A percentile compares a stretch with the other conserved stretches of the same genome.
These are phyloP conservation scores for Teleogryllus oceanicus DNA, from an alignment of 2,888 invertebrate genomes.

Conservation along the genomic window DNA sequence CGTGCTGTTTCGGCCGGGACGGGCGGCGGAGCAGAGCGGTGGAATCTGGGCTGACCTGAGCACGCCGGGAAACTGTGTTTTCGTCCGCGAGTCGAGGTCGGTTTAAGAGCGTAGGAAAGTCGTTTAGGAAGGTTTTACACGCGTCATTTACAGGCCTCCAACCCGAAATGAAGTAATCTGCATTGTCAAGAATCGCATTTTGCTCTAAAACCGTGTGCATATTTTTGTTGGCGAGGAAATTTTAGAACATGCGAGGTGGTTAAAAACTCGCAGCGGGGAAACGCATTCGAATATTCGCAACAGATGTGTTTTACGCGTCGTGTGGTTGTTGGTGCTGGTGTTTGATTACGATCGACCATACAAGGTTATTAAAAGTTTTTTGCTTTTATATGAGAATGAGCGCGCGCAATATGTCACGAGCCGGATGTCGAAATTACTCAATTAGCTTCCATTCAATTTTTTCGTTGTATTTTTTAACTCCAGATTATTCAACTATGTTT, in stretches of 20 bases:
- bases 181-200: too few species aligned
- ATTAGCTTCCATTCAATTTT: neutral
- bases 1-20: too few species aligned
- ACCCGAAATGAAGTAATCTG: too few species aligned
- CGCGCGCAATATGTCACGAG: neutral
- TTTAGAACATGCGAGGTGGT: neutral
- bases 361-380: neutral
- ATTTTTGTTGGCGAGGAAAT: neutral
- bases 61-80: too few species aligned
- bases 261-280: neutral
- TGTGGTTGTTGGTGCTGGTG: neutral
- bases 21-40: too few species aligned
- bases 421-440: neutral
- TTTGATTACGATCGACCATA: slow-evolving; percentile 3
- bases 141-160: too few species aligned
- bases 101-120: too few species aligned
- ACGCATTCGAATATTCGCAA: neutral
- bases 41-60: too few species aligned
- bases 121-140: too few species aligned
- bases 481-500: neutral
- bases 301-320: neutral
- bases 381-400: slow-evolving; percentile 3
- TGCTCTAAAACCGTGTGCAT: too few species aligned
- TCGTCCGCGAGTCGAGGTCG: too few species aligned
- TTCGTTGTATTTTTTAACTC: neutral